Evolutionary conservation across 2,888 invertebrate species (phyloP), one percentile per base, ranked within the genome.

Genomic region (Tenthredo scrophulariae): DNA sequence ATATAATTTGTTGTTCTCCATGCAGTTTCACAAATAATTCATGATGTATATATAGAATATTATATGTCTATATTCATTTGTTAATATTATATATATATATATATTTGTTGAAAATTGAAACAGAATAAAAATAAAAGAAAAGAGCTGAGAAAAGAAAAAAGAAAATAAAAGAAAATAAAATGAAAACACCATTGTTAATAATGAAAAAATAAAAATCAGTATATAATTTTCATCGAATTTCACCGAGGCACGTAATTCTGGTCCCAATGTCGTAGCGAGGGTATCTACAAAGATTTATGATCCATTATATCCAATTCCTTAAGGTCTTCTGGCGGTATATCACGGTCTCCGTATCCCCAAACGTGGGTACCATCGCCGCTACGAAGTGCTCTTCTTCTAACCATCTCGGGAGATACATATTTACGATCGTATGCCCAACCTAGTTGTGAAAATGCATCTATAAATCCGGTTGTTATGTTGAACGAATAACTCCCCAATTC

Each of bases 391-490:
- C 96, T 93, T 84, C 95, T 92, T n/a, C 93, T 91, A 0, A 96
- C 94, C 95, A 95, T 95, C 85, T 94, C 93, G 0, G 94, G 91
- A 0, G 95, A 95, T 0, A 95, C 96, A n/a, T 93, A 95, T 91
- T 96, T 95, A 94, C 97, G 94, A 91, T 97, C 97, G 91, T 96
- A 97, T 1, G 97, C 98, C 96, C 96, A 97, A 72, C 98, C 98
- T 40, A 98, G 91, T 88, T 94, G 95, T 0, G 97, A 97, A 91
- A 97, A 97, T 6, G 95, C 93, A 91, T 98, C 97, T 87, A 98
- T 97, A 89, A 98, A 96, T 0, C 94, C 94, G 0, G 98, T 97
- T 0, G 98, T 97, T 0, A 96, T 91, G 91, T 98, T 98, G 84
- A 95, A 92, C 18, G 94, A 93, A 85, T 96, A 94, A 84, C 94